Base-by-base conservation (phyloP, 2,888 invertebrate species). In the Amaurobius ferox region DNA sequence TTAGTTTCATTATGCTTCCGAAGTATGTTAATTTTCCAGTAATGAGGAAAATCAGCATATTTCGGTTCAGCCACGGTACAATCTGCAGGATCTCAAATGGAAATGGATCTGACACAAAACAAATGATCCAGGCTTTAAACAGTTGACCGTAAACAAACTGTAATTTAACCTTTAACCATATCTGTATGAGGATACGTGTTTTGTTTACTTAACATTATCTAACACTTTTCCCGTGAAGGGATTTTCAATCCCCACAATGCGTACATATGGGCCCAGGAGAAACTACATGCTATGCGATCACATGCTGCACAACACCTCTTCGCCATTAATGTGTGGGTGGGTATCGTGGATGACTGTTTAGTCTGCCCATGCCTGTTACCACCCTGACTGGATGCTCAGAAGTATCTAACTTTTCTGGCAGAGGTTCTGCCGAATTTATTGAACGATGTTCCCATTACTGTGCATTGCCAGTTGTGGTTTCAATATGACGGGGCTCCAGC, bases 241-340 rank as follows among this genome's bases (percentile, higher is more conserved):
- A 32, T 61, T 30, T 73, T 73, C 61, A 62, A 16, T 73, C 55
- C 30, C 9, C 72, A 32, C 19, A 73, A 61, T 6, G 13, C 35
- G 72, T 26, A 73, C 61, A 32, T 32, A 61, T 73, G 32, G 23
- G 35, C 61, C 35, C 1, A 32, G 35, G 23, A 61, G 30, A 73
- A 35, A 7, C 55, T 61, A 28, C 72, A 73, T 55, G 13, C 0
- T n/a, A 61, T 61, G 23, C 7, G 32, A 73, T 61, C 35, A 73
- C 23, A 55, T 9, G 72, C 55, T 26, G 35, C 72, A 73, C 35
- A 73, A 32, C 32, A 35, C 7, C 23, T 0, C 61, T 29, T 73
- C n/a, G 16, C 61, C 30, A 35, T 73, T 73, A 61, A 73, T 73
- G 32, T 23, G 35, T 32, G 35, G 35, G 35, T 61, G 23, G 26